Conservation (phyloP, 1,140 invertebrate species). For the Trachymyrmex cornetzi region DNA sequence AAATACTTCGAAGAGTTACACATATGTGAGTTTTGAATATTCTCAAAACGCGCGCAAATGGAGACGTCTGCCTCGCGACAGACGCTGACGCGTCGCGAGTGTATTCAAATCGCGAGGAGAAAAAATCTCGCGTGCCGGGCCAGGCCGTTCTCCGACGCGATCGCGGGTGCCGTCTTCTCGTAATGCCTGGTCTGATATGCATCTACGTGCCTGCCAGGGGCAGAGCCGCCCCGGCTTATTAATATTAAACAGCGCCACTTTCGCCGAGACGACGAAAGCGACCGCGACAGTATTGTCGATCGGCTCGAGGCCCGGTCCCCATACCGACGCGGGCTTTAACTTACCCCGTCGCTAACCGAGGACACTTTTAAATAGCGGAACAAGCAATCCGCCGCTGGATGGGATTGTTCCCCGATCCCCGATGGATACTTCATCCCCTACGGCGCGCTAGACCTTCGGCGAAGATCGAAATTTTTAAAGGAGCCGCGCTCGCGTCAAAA, state of each 20-base stretch:
- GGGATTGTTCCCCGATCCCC: slow-evolving; percentile 73
- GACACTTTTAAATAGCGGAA: slow-evolving; percentile 81
- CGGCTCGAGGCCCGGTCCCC: slow-evolving; percentile 65
- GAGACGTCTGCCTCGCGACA: slow-evolving; percentile 39
- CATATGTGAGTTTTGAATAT: background rate
- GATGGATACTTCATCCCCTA: slow-evolving; percentile 77
- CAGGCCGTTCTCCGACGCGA: background rate
- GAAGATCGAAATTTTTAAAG: slow-evolving; percentile 5
- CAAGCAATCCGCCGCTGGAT: slow-evolving; percentile 78
- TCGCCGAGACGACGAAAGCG: slow-evolving; percentile 64
- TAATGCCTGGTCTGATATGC: slow-evolving; percentile 85
- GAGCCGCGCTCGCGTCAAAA: slow-evolving; percentile 3
- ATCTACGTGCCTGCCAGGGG: slow-evolving; percentile 84
- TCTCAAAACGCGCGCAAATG: slow-evolving; percentile 3
- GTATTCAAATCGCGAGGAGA: slow-evolving; percentile 78
- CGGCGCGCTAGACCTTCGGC: slow-evolving; percentile 29
- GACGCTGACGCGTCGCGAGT: slow-evolving; percentile 73
- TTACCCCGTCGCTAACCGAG: slow-evolving; percentile 63
- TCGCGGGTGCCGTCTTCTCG: slow-evolving; percentile 78
- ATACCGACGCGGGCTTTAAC: slow-evolving; percentile 68
- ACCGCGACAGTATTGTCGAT: slow-evolving; percentile 72
- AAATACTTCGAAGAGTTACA: background rate
- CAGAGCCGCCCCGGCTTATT: slow-evolving; percentile 83
- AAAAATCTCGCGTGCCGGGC: slow-evolving; percentile 76
- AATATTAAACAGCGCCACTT: slow-evolving; percentile 84